phyloP scores from a whole-genome alignment of 2,113 vertebrate genomes.

The Abramis brama region DNA sequence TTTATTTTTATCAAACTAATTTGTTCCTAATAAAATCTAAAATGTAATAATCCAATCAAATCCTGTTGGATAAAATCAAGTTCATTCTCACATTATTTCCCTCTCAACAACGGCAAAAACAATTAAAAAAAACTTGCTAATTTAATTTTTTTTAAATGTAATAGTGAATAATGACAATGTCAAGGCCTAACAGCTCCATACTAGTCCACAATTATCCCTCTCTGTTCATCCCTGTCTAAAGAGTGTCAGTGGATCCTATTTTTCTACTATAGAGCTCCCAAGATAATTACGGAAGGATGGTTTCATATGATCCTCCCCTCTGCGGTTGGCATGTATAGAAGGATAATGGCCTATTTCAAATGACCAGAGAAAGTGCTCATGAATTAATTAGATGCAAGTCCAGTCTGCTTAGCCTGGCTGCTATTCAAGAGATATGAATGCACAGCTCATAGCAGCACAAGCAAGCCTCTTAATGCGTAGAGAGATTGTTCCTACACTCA shows the following conservation, averaged over 20 bases:
- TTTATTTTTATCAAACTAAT: background rate
- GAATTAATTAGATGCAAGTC: conserved; percentile 74
- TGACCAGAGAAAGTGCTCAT: conserved; percentile 76
- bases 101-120: background rate
- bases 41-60: background rate
- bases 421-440: conserved; percentile 58
- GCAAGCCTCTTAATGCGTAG: conserved; percentile 10
- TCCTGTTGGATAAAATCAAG: background rate
- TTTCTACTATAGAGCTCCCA: conserved; percentile 51
- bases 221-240: conserved; percentile 8
- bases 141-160: conserved; percentile 2
- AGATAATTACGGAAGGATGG: conserved; percentile 67
- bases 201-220: background rate
- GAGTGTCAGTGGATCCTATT: conserved; percentile 53
- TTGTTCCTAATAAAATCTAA: background rate
- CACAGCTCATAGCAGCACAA: conserved; percentile 30
- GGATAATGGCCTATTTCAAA: conserved; percentile 73
- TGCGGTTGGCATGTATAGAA: conserved; percentile 65
- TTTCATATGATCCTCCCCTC: conserved; percentile 73
- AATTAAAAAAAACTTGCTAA: background rate
- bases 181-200: background rate
- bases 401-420: conserved; percentile 54
- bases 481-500: background rate
- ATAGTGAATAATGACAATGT: background rate
- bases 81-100: background rate